Evolutionary conservation across 2,113 vertebrate genomes (phyloP), one percentile per base, ranked within the genome.

Genomic region (Pterocles gutturalis): DNA sequence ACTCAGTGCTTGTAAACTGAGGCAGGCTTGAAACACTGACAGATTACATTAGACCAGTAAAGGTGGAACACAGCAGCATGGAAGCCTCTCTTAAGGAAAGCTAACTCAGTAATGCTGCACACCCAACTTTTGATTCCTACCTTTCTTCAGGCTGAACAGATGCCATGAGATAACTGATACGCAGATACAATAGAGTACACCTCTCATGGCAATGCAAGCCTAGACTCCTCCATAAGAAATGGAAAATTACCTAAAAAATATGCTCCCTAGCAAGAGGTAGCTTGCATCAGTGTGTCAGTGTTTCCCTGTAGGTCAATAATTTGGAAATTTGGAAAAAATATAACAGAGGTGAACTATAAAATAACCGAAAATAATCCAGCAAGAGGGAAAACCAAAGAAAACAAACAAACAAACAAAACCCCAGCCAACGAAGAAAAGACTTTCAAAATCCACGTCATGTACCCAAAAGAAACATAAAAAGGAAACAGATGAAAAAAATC

Each of bases 201-300:
- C 18, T 66, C 29, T 43, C 31, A 31, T 5, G 4, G 20, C 22
- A 65, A 65, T 16, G n/a, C n/a, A 82, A 54, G 26, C 31, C 38
- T 53, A 17, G 2, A 8, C 48, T 82, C 38, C 18, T 48, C 51
- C 72, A 12, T 28, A 71, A 61, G 31, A 36, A 79, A 60, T 28
- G n/a, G 18, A 79, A 46, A 57, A 90, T 51, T 38, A 62, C 26
- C 20, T 20, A 17, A 12, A 24, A 69, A 57, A 20, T 31, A 49
- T 9, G 24, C 3, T 91, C 19, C 41, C 33, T 55, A 26, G 22
- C 0, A 0, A 55, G 24, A 61, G 17, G 5, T 17, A 65, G 38
- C 19, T 60, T 60, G 26, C 26, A 36, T 53, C 48, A 61, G 22
- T 33, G 20, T 18, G 21, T 53, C 49, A 58, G 51, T 48, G 48